Conservation (phyloP, 1,140 invertebrate species). For the Hetaerina americana region DNA sequence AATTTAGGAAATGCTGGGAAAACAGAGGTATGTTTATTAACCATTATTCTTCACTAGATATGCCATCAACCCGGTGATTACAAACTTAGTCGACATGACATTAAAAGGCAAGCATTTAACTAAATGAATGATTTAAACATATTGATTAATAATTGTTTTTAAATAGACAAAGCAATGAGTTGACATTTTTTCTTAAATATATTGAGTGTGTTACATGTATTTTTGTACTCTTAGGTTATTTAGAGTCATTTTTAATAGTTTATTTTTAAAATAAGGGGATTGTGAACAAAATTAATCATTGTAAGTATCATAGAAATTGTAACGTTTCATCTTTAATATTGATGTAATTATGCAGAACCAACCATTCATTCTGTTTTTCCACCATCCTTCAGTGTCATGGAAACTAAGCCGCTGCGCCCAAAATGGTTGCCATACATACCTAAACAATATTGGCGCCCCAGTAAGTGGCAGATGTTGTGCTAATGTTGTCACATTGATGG, state of each 20-base stretch:
- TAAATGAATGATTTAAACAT: not conserved
- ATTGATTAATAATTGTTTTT: not conserved
- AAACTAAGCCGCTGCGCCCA: constrained; percentile 5
- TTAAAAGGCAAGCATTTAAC: not conserved
- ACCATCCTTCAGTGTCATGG: constrained; percentile 9
- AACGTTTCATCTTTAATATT: not conserved
- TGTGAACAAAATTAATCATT: not conserved
- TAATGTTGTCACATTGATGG: constrained; percentile 7
- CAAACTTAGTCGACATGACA: not conserved
- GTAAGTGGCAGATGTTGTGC: constrained; percentile 8
- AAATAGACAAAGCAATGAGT: too few species aligned
- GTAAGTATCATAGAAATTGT: not conserved
- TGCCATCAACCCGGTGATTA: not conserved
- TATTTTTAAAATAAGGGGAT: not conserved
- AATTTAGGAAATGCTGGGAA: not conserved
- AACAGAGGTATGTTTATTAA: not conserved
- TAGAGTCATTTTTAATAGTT: not conserved
- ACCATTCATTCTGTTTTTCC: constrained; percentile 7
- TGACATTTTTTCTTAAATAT: not conserved
- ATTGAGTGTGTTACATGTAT: not conserved
- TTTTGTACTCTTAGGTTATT: not conserved
- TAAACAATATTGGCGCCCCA: constrained; percentile 6
- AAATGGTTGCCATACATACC: constrained; percentile 6
- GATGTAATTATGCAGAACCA: constrained; percentile 1
- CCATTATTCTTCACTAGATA: not conserved